Conservation (phyloP, 1,140 invertebrate genomes). For the Ceratina calcarata region DNA sequence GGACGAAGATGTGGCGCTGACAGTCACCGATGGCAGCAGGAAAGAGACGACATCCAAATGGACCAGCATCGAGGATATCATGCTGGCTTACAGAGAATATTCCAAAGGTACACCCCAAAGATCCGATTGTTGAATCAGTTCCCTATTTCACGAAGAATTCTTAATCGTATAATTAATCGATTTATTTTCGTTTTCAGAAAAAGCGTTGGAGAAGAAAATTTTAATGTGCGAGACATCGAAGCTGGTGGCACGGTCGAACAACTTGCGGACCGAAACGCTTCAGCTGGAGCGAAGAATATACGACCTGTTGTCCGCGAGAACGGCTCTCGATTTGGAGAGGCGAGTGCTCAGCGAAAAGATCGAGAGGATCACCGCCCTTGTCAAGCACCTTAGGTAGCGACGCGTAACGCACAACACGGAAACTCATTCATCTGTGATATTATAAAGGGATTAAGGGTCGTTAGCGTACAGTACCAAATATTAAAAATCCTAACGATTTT, state of each 20-base stretch:
- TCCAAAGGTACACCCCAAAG: conserved; percentile 72
- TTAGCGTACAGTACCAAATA: conserved; percentile 64
- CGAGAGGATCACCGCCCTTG: conserved; percentile 73
- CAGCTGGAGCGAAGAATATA: conserved; percentile 71
- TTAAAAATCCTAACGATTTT: conserved; percentile 49
- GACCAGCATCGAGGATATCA: conserved; percentile 77
- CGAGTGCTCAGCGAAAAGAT: conserved; percentile 73
- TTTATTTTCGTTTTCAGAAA: conserved; percentile 66
- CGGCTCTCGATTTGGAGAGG: conserved; percentile 72
- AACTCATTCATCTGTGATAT: conserved; percentile 80
- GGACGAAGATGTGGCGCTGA: conserved; percentile 52
- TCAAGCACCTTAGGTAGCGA: conserved; percentile 77
- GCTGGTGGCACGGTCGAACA: conserved; percentile 69
- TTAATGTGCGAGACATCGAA: conserved; percentile 72
- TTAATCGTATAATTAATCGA: too few species aligned
- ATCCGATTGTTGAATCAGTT: background rate
- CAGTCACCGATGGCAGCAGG: conserved; percentile 37
- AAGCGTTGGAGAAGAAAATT: conserved; percentile 72
- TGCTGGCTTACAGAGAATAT: conserved; percentile 77
- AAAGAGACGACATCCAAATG: conserved; percentile 69
- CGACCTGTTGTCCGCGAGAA: conserved; percentile 69
- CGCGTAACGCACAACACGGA: conserved; percentile 77
- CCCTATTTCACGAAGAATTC: background rate
- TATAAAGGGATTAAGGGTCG: conserved; percentile 78
- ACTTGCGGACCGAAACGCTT: conserved; percentile 71